Evolutionary conservation across 2,888 invertebrate species (phyloP).

Genomic region (Monopis laevigella): DNA sequence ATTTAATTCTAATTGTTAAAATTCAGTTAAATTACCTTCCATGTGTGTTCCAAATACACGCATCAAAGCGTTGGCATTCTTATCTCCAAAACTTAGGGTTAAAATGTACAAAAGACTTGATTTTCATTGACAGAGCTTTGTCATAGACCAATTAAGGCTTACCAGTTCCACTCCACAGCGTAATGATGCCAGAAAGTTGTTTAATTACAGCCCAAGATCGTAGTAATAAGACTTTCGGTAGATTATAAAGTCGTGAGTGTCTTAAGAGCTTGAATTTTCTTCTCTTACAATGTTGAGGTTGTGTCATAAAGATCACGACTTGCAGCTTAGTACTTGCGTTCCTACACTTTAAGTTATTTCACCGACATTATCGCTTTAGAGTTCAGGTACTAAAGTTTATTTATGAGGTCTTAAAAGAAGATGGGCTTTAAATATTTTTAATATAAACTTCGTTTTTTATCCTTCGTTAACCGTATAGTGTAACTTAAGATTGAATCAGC

Average conservation of each 20-base stretch:
- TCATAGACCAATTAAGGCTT: conserved; percentile 11
- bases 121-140: conserved; percentile 10
- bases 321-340: too few relatives aligned
- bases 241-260: conserved; percentile 9
- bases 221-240: conserved; percentile 4
- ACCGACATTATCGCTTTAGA: too few relatives aligned
- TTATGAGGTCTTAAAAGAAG: too few relatives aligned
- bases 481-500: too few relatives aligned
- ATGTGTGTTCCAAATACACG: conserved; percentile 5
- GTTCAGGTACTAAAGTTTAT: too few relatives aligned
- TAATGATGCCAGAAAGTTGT: conserved; percentile 11
- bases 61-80: conserved; percentile 1
- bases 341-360: background rate
- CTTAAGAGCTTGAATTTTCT: background rate
- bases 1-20: too few relatives aligned
- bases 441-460: too few relatives aligned
- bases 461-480: too few relatives aligned
- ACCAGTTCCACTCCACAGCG: conserved; percentile 4
- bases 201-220: conserved; percentile 10
- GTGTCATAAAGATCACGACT: background rate
- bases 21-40: too few relatives aligned
- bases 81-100: conserved; percentile 5
- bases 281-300: conserved; percentile 1
- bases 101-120: conserved; percentile 2
- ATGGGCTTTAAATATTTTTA: too few relatives aligned